Base-by-base conservation (phyloP, 2,888 invertebrate genomes). In the Dicycla oo region DNA sequence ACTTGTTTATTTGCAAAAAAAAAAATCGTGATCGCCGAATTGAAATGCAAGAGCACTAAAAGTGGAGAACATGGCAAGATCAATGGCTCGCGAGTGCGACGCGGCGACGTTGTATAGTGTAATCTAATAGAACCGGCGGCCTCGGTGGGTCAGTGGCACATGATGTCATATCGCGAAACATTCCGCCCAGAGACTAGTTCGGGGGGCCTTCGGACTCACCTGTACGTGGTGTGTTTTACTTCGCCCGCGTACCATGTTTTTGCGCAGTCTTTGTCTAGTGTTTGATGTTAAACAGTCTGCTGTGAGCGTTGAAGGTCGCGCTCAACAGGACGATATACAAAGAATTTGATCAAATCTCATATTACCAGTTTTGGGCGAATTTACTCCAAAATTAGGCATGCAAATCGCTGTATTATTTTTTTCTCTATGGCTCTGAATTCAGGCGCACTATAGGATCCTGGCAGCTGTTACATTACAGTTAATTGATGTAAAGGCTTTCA, bases 101-200 rank as follows among this genome's bases (percentile, higher is more conserved):
- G 69, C 66, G 65, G 83, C 86, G 82, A 75, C 81, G 90, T 89
- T 88, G 84, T 77, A 77, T 88, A 87, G 84, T 86, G 79, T 86
- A 87, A 86, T 89, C 87, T 88, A 89, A 89, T 91, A 88, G 88
- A 89, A 86, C 83, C 81, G 75, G 80, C 91, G 95, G 93, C 95
- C 95, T 95, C 94, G 95, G 78, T 92, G 89, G 95, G 95, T 95
- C 95, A 94, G 89, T 94, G 94, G 92, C 95, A 86, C 92, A 91
- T 95, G 94, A 95, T 93, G 94, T 95, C 94, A 94, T 91, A 88
- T 85, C 80, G 80, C 89, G 88, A 91, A 92, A 92, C 88, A 94
- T 93, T 94, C 91, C 91, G 90, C 89, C 85, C 83, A 83, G 85
- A 82, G 79, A 83, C 83, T 86, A 78, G 80, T 85, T 87, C 83